These are phyloP conservation scores for Phenganax marumi DNA, from an alignment of 92 coral and sea anemone species.

Conservation along the genomic window DNA sequence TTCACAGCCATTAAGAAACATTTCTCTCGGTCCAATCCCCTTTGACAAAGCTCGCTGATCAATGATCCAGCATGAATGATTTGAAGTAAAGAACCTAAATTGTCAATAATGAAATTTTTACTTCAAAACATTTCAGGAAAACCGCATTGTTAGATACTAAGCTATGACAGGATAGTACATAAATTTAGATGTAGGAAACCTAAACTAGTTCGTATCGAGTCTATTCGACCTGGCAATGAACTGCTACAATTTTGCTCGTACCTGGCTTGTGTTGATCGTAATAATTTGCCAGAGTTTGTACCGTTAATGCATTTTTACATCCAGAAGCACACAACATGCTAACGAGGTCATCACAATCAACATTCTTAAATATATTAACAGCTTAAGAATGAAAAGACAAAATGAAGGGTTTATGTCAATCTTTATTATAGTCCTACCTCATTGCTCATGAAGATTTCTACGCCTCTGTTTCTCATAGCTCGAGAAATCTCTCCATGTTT, in stretches of 20 bases:
- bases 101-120: neutral
- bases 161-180: neutral
- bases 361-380: constrained; percentile 33
- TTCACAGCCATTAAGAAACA: constrained; percentile 67
- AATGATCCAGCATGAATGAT: constrained; percentile 72
- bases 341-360: constrained; percentile 62
- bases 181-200: neutral
- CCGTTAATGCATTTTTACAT: constrained; percentile 39
- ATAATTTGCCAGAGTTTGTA: constrained; percentile 58
- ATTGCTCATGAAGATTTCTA: constrained; percentile 79
- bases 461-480: constrained; percentile 98
- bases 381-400: neutral
- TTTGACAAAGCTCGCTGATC: constrained; percentile 58
- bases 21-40: constrained; percentile 59
- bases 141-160: neutral
- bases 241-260: constrained; percentile 20
- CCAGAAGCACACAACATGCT: constrained; percentile 79
- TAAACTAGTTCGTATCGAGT: neutral
- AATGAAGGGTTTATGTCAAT: neutral
- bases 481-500: constrained; percentile 93
- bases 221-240: constrained; percentile 49
- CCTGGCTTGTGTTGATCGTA: constrained; percentile 39
- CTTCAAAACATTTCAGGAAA: neutral
- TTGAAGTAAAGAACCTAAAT: constrained; percentile 74
- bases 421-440: constrained; percentile 59